Evolutionary conservation across 2,113 vertebrate genomes (phyloP).

Genomic region (Muntiacus reevesi): DNA sequence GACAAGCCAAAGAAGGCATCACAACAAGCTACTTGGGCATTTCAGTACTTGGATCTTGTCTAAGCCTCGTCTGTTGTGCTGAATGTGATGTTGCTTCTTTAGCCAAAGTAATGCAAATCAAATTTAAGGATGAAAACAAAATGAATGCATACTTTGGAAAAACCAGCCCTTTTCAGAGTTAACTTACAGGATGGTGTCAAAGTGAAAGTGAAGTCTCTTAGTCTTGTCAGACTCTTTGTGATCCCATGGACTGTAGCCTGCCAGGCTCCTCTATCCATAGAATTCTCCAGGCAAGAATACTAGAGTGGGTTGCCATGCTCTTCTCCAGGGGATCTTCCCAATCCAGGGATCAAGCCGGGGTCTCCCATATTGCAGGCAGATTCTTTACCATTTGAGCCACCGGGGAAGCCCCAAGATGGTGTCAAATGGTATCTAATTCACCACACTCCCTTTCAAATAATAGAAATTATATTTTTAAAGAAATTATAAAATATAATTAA

Average conservation of each 20-base stretch:
- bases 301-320: background rate
- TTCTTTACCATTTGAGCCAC: background rate
- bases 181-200: background rate
- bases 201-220: background rate
- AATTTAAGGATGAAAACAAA: background rate
- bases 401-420: background rate
- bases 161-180: background rate
- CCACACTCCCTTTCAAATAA: background rate
- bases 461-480: background rate
- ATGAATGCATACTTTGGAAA: background rate
- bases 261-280: background rate
- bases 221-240: accelerated
- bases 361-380: background rate
- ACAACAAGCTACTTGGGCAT: background rate
- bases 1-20: background rate
- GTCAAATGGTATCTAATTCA: background rate
- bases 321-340: background rate
- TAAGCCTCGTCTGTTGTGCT: background rate
- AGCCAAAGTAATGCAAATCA: conserved; percentile 6
- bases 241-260: background rate
- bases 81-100: background rate
- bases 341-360: background rate
- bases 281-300: background rate
- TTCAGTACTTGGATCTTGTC: background rate
- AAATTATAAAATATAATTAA: background rate